These are phyloP conservation scores for Drosophila kohkoa DNA, from an alignment of 1,140 invertebrate species.

Conservation along the genomic window DNA sequence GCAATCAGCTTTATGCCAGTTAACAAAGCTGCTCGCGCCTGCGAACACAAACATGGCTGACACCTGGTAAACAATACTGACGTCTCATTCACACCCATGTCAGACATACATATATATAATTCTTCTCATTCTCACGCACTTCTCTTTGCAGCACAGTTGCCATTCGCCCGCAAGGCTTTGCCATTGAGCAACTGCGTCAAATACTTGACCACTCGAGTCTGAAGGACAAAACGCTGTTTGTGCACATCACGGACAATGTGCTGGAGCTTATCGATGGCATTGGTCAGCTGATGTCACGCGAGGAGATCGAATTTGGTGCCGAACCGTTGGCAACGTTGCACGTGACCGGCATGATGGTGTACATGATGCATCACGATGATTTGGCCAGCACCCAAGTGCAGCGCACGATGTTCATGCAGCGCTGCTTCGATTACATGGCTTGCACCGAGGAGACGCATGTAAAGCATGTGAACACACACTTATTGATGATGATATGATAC, in stretches of 20 bases:
- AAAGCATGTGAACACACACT: not conserved
- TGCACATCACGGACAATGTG: constrained; percentile 51
- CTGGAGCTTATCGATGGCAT: constrained; percentile 53
- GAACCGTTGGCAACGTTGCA: constrained; percentile 50
- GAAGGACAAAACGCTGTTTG: constrained; percentile 43
- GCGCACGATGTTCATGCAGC: constrained; percentile 58
- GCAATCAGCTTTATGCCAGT: too few species aligned
- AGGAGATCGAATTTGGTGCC: constrained; percentile 56
- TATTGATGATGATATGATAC: too few species aligned
- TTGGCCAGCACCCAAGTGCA: constrained; percentile 38
- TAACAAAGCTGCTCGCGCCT: too few species aligned
- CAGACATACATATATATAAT: not conserved
- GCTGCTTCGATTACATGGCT: constrained; percentile 63
- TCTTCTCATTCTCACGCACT: not conserved
- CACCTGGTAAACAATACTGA: too few species aligned
- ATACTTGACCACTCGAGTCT: constrained; percentile 40
- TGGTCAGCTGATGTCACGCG: constrained; percentile 41
- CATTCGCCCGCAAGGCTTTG: constrained; percentile 64
- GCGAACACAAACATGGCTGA: too few species aligned
- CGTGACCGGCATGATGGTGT: constrained; percentile 62
- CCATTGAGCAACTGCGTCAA: constrained; percentile 53
- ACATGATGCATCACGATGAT: constrained; percentile 52
- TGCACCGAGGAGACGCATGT: constrained; percentile 63
- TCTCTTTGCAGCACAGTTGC: not conserved
- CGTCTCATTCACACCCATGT: too few species aligned